A percentile compares a stretch with the other conserved stretches of the same genome.
Conservation (phyloP, 2,113 vertebrate genomes). For the Cacatua alba region DNA sequence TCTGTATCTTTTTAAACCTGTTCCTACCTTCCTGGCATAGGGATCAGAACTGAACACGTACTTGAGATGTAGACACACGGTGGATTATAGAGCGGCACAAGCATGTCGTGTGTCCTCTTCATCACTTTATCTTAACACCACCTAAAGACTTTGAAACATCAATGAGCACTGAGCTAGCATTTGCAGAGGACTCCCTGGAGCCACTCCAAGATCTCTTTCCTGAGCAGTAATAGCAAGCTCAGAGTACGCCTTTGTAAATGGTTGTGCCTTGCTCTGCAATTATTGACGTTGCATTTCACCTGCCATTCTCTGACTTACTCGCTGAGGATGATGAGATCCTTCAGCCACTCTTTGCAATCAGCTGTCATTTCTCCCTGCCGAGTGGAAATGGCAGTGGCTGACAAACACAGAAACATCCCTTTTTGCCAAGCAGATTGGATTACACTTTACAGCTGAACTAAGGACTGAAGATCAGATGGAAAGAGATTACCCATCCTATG, state of each 20-base stretch:
- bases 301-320: not conserved
- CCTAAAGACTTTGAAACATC: not conserved
- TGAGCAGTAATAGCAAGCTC: not conserved
- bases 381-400: not conserved
- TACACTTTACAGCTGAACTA: not conserved
- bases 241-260: not conserved
- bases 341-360: not conserved
- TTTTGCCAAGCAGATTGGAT: not conserved
- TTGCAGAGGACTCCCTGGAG: not conserved
- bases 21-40: not conserved
- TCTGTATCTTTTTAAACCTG: not conserved
- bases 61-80: accelerated
- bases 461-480: not conserved
- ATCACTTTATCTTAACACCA: not conserved
- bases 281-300: not conserved
- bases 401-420: not conserved
- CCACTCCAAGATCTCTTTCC: not conserved
- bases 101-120: not conserved
- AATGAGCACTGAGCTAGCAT: not conserved
- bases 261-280: not conserved
- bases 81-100: not conserved
- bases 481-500: not conserved
- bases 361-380: not conserved
- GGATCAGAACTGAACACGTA: accelerated
- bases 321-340: not conserved